phyloP scores from a whole-genome alignment of 2,113 vertebrate species.

The Chitala chitala region DNA sequence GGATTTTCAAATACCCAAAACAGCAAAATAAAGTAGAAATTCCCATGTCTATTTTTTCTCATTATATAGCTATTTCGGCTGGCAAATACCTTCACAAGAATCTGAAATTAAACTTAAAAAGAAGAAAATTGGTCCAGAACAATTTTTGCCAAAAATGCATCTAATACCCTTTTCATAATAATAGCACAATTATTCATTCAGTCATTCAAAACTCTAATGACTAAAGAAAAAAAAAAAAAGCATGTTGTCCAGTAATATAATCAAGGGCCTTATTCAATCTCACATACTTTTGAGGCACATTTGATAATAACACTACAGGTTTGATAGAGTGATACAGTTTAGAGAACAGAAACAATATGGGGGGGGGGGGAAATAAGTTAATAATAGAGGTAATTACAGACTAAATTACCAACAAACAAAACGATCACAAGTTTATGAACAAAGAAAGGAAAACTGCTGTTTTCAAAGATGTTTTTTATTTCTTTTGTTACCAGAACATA shows the following conservation, averaged over 20 bases:
- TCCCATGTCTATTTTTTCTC: neutral
- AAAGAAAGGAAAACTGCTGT: no score
- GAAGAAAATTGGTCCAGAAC: neutral
- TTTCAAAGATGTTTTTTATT: no score
- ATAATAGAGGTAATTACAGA: no score
- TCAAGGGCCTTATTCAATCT: neutral
- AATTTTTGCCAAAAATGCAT: neutral
- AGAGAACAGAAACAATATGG: no score
- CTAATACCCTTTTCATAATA: conserved; percentile 7
- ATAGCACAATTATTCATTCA: neutral
- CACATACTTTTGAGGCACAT: no score
- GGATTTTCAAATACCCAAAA: neutral
- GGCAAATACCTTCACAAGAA: neutral
- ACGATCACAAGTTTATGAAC: no score
- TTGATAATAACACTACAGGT: no score
- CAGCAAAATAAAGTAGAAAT: neutral
- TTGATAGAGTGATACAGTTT: no score
- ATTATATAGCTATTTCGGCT: conserved; percentile 2
- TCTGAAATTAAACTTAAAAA: neutral
- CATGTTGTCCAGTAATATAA: neutral
- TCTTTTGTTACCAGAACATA: no score
- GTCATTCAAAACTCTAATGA: neutral
- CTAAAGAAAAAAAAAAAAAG: neutral
- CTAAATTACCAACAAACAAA: no score
- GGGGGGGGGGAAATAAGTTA: no score